These are phyloP conservation scores for Drosophila percnosoma DNA, from an alignment of 2,888 invertebrate species.

Conservation along the genomic window DNA sequence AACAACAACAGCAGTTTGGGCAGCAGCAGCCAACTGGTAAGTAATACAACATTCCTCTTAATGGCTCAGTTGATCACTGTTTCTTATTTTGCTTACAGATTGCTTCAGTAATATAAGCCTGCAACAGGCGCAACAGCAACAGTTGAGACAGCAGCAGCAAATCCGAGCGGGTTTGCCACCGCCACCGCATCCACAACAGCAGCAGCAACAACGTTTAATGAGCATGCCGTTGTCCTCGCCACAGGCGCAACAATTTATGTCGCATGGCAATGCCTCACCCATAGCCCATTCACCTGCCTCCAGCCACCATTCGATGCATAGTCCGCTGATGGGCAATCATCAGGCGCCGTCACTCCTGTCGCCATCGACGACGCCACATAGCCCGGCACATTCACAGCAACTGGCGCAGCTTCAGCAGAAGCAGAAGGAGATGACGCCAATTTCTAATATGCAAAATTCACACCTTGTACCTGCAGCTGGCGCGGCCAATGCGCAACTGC, in stretches of 20 bases:
- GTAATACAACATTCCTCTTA: neutral
- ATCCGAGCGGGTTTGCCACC: conserved; percentile 64
- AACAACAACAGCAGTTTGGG: conserved; percentile 71
- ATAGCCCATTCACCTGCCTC: conserved; percentile 81
- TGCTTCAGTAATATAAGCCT: conserved; percentile 63
- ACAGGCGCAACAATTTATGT: conserved; percentile 70
- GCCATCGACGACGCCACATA: conserved; percentile 77
- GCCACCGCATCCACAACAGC: conserved; percentile 68
- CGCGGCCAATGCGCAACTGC: conserved; percentile 48
- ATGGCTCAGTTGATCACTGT: neutral
- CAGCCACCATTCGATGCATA: conserved; percentile 82
- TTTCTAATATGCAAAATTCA: conserved; percentile 61
- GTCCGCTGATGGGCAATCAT: conserved; percentile 76
- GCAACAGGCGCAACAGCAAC: conserved; percentile 59
- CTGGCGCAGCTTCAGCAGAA: conserved; percentile 57
- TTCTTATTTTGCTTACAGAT: conserved; percentile 38
- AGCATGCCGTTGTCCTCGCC: conserved; percentile 72
- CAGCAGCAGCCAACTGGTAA: conserved; percentile 62
- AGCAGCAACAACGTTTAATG: conserved; percentile 69
- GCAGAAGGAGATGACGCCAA: conserved; percentile 53
- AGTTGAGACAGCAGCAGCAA: conserved; percentile 77
- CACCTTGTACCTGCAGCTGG: conserved; percentile 74
- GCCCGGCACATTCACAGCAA: conserved; percentile 68
- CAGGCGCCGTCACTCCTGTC: conserved; percentile 73
- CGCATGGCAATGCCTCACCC: conserved; percentile 74